Base-by-base conservation (phyloP, 1,140 invertebrate genomes). In the Aphaenogaster ashmeadi region DNA sequence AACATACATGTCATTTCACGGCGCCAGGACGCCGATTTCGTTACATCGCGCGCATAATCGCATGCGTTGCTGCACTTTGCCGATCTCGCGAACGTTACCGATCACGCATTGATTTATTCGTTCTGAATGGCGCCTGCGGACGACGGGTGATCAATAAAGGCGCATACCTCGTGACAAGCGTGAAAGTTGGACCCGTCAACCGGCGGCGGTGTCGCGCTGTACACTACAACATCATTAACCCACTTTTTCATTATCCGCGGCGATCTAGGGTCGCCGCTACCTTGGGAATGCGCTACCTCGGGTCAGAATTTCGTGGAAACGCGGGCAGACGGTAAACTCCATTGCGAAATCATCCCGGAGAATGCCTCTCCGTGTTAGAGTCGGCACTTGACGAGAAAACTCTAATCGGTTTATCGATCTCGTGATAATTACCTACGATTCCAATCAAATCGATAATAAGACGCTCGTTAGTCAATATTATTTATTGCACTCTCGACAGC, bases 1-100 rank as follows among this genome's bases (percentile, higher is more conserved):
- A 75, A 27, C 54, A 78, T 60, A 79, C 56, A 58, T 87, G 91
- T 86, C 85, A 86, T 92, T 92, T 89, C 79, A 80, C 86, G 87
- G 89, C 91, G 91, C 89, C 87, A 92, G 89, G 74, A 81, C 75
- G 74, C 62, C 60, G 69, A 83, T 86, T 90, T 88, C 81, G 67
- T 80, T 75, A 21, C 62, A 62, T 86, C 64, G 33, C 50, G 56
- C 33, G 7, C 47, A 62, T 74, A 69, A 44, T 38, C 62, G 62
- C 56, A 44, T 13, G 47, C 50, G 11, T 36, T 54, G 41, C 41
- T 60, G 58, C 78, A 66, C 27, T 36, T 13, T 7, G 47, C n/a
- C 47, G 38, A 58, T 58, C 66, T 54, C 80, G 80, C 79, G 66
- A 83, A 38, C 52, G 33, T 64, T 74, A 86, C 67, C 66, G 72